Evolutionary conservation across 1,140 invertebrate genomes (phyloP), one percentile per base, ranked within the genome.

Genomic region (Andrena cerasifolii): DNA sequence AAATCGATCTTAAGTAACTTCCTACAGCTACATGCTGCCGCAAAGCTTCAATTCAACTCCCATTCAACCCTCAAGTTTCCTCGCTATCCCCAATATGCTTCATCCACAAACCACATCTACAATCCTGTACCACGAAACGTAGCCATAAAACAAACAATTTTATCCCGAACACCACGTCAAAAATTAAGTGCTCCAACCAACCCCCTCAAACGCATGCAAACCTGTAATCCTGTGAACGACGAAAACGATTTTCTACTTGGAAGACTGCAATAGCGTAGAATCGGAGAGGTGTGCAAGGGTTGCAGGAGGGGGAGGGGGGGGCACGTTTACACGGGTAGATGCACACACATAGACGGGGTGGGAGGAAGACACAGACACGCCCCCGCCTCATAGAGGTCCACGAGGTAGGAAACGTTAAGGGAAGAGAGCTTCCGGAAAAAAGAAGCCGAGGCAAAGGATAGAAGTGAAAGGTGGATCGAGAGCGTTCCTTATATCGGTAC

Each of bases 321-420:
- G 21, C 68, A 36, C 68, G 77, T 76, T 84, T 84, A 84, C 67
- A 80, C 78, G 67, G 82, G 59, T 71, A 80, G 72, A 68, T 77
- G 72, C 67, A 80, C 83, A 84, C 73, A 84, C 83, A 67, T 43
- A 8, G 47, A 18, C 26, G 28, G 36, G 61, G 28, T 18, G 49
- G 51, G 33, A 33, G 62, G 56, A 68, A 58, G 49, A 40, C 26
- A 62, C 81, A 58, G 82, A 84, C 83, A 84, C 83, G 83, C 83
- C 83, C 68, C 78, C 62, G 72, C 49, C 76, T 79, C 71, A 47
- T 63, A 62, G 14, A 79, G 71, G 33, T 83, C 70, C 77, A 86
- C 65, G 59, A 63, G 70, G 68, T 33, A 66, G 77, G 67, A 63
- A 79, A 70, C 56, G 68, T 43, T 58, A 79, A 77, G 61, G 78